These are phyloP conservation scores for Oryzias curvinotus DNA, from an alignment of 2,113 vertebrate species.

Conservation along the genomic window DNA sequence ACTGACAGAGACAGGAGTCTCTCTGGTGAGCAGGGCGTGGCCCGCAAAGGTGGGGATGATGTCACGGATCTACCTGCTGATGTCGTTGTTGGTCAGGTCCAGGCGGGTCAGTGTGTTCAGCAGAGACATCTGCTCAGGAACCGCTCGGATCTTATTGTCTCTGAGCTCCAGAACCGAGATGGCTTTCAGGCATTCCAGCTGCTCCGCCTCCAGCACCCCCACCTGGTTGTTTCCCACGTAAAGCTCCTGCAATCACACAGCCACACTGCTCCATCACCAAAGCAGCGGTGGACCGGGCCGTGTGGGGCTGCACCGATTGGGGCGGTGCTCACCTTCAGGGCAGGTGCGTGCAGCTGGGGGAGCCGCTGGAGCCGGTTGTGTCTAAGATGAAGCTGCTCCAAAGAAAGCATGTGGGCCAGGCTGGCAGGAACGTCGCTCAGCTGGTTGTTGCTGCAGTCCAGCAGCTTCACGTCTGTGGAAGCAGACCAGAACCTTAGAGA, in stretches of 20 bases:
- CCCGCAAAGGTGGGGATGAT: neutral
- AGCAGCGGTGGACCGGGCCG: too few relatives aligned
- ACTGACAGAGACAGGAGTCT: slow-evolving; percentile 70
- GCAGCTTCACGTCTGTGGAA: slow-evolving; percentile 82
- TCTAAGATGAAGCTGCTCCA: slow-evolving; percentile 90
- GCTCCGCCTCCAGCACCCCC: slow-evolving; percentile 78
- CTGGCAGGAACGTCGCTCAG: slow-evolving; percentile 83
- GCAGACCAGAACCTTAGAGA: slow-evolving; percentile 1
- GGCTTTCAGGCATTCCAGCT: slow-evolving; percentile 80
- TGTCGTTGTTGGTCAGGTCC: slow-evolving; percentile 93
- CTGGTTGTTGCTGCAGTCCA: slow-evolving; percentile 91
- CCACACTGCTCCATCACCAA: neutral
- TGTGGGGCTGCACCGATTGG: too few relatives aligned
- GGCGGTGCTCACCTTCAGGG: slow-evolving; percentile 82
- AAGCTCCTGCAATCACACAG: slow-evolving; percentile 79
- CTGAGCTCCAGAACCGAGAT: slow-evolving; percentile 89
- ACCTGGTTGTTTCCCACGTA: slow-evolving; percentile 95
- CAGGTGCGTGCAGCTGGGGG: slow-evolving; percentile 81
- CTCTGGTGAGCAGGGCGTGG: neutral
- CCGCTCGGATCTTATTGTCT: slow-evolving; percentile 89
- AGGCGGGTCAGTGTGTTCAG: slow-evolving; percentile 87
- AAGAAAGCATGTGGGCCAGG: slow-evolving; percentile 82
- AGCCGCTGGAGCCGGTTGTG: slow-evolving; percentile 87
- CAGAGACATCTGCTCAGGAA: slow-evolving; percentile 86
- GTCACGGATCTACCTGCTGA: slow-evolving; percentile 81